Evolutionary conservation across 2,888 invertebrate species (phyloP).

Genomic region (Drosophila lacicola): DNA sequence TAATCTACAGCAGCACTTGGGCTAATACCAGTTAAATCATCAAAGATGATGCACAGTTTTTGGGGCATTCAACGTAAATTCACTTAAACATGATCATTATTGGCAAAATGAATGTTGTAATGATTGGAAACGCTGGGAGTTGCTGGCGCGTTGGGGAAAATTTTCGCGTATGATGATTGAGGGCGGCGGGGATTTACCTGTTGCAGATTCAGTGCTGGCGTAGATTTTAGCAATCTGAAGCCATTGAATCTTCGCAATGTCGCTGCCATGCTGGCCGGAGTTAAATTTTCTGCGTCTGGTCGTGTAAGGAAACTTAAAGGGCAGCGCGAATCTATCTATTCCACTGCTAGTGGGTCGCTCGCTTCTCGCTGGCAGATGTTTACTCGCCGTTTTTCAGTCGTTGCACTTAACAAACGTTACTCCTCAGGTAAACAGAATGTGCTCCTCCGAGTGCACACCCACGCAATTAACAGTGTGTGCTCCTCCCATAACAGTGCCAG

Average conservation of each 20-base stretch:
- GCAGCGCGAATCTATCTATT: slow-evolving; percentile 75
- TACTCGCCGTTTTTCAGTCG: slow-evolving; percentile 47
- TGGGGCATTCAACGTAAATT: background rate
- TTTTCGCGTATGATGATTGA: slow-evolving; percentile 19
- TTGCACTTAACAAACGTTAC: slow-evolving; percentile 7
- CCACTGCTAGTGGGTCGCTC: slow-evolving; percentile 63
- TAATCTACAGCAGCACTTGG: slow-evolving; percentile 39
- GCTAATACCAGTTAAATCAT: slow-evolving; percentile 23
- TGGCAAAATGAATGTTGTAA: slow-evolving; percentile 21
- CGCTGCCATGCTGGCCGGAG: slow-evolving; percentile 92
- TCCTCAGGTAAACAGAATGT: slow-evolving; percentile 27
- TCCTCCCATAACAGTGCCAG: slow-evolving; percentile 12
- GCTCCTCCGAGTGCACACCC: slow-evolving; percentile 30
- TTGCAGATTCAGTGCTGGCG: slow-evolving; percentile 88
- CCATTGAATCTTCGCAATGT: slow-evolving; percentile 94
- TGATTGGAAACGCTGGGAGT: slow-evolving; percentile 11
- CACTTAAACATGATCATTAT: slow-evolving; percentile 23
- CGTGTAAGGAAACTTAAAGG: slow-evolving; percentile 73
- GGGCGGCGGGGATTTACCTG: slow-evolving; percentile 86
- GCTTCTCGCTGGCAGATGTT: slow-evolving; percentile 66
- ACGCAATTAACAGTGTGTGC: slow-evolving; percentile 15
- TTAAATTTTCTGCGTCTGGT: slow-evolving; percentile 81
- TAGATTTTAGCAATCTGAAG: slow-evolving; percentile 92
- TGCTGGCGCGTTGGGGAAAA: slow-evolving; percentile 28
- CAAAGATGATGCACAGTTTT: slow-evolving; percentile 40